Evolutionary conservation across 2,113 vertebrate genomes (phyloP).

Genomic region (Hyperopisus bebe): DNA sequence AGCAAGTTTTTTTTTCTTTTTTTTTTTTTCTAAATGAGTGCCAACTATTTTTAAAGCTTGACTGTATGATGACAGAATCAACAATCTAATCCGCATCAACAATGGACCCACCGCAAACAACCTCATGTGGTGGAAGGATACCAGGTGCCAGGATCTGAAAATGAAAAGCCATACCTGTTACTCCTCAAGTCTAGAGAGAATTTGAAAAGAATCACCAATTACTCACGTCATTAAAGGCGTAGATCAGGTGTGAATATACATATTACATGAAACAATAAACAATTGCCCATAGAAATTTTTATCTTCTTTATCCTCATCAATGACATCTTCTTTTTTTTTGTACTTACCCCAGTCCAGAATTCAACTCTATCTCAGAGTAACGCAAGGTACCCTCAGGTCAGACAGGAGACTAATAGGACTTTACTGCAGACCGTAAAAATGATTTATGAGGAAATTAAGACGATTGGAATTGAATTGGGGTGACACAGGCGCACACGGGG

Average conservation of each 20-base stretch:
- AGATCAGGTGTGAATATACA: background rate
- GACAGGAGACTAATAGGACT: constrained; percentile 16
- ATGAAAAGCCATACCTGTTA: background rate
- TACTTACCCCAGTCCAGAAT: background rate
- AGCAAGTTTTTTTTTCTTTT: background rate
- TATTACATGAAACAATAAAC: background rate
- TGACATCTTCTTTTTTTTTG: background rate
- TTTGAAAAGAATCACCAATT: background rate
- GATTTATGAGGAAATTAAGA: constrained; percentile 32
- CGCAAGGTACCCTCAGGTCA: constrained; percentile 20
- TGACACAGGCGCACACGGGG: constrained; percentile 29
- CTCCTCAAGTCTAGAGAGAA: background rate
- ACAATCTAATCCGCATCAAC: background rate
- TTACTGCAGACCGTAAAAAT: constrained; percentile 33
- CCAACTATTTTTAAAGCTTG: background rate
- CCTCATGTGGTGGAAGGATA: background rate
- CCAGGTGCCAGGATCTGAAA: background rate
- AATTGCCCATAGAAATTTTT: background rate
- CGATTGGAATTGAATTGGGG: constrained; percentile 36
- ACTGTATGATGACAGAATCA: background rate
- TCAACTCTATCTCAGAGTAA: constrained; percentile 15
- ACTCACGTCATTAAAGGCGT: background rate
- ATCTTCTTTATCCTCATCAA: background rate
- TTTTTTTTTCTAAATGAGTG: background rate
- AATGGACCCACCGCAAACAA: background rate